Percentiles rank a stretch among this genome's conserved stretches.
Conservation (phyloP, 2,113 vertebrate species). For the Laticauda colubrina region DNA sequence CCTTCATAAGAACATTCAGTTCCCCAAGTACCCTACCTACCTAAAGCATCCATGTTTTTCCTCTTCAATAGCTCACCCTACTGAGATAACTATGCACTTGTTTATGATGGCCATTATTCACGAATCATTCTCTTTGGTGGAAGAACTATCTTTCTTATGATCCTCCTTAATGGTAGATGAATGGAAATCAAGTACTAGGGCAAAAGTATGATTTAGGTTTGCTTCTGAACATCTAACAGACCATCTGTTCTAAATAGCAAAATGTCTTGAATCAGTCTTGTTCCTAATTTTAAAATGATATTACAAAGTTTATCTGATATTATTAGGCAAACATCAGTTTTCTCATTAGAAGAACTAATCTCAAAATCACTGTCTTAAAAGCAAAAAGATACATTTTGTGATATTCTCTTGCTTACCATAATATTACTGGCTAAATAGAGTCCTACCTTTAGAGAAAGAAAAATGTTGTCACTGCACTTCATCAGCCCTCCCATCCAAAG, state of each 20-base stretch:
- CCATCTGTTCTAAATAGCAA: background rate
- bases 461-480: constrained; percentile 62
- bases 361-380: background rate
- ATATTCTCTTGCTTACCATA: background rate
- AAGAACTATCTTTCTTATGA: background rate
- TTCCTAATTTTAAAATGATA: background rate
- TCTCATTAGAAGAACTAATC: background rate
- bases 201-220: background rate
- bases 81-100: background rate
- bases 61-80: background rate
- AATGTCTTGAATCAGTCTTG: background rate
- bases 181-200: background rate
- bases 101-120: background rate
- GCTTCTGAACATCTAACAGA: background rate
- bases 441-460: constrained; percentile 69
- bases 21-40: background rate
- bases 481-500: constrained; percentile 63
- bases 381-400: background rate
- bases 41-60: background rate
- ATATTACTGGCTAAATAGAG: background rate
- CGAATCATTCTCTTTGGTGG: background rate
- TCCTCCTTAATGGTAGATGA: background rate
- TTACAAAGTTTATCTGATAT: background rate
- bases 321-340: background rate
- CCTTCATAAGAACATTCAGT: background rate